Percentiles rank a stretch among this genome's conserved stretches.
Evolutionary conservation across 2,113 vertebrate genomes (phyloP).

Genomic region (Nanorana parkeri): DNA sequence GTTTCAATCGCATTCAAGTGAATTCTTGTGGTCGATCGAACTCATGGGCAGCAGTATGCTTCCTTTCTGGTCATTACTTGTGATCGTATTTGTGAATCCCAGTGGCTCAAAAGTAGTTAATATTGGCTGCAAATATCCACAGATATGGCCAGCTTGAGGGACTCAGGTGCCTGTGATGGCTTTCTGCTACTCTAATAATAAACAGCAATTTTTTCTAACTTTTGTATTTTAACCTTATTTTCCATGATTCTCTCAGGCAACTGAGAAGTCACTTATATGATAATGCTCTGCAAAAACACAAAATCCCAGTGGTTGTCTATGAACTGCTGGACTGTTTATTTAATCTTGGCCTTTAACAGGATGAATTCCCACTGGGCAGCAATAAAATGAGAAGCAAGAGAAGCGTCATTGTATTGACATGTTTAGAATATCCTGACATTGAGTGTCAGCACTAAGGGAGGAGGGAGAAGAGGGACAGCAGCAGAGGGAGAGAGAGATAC

Average conservation of each 20-base stretch:
- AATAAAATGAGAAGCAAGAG: conserved; percentile 43
- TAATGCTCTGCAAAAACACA: conserved; percentile 1
- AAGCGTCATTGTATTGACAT: conserved; percentile 40
- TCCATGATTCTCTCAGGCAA: background rate
- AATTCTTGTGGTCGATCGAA: too few relatives aligned
- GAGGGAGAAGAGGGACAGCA: background rate
- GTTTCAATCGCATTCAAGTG: too few relatives aligned
- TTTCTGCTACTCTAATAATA: too few relatives aligned
- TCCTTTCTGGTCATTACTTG: too few relatives aligned
- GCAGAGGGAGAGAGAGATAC: background rate
- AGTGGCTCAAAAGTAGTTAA: too few relatives aligned
- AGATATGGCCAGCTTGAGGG: too few relatives aligned
- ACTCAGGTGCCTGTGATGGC: too few relatives aligned
- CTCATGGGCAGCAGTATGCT: too few relatives aligned
- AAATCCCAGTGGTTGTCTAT: conserved; percentile 33
- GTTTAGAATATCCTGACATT: conserved; percentile 49
- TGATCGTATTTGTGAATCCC: too few relatives aligned
- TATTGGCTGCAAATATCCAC: too few relatives aligned
- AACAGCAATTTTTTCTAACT: too few relatives aligned
- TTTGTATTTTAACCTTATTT: background rate
- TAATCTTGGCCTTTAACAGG: conserved; percentile 49
- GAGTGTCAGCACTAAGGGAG: conserved; percentile 22
- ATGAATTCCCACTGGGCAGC: conserved; percentile 30
- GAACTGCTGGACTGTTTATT: conserved; percentile 40
- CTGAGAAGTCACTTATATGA: conserved; percentile 51